Evolutionary conservation across 2,113 vertebrate genomes (phyloP).

Genomic region (Pyrgilauda ruficollis): DNA sequence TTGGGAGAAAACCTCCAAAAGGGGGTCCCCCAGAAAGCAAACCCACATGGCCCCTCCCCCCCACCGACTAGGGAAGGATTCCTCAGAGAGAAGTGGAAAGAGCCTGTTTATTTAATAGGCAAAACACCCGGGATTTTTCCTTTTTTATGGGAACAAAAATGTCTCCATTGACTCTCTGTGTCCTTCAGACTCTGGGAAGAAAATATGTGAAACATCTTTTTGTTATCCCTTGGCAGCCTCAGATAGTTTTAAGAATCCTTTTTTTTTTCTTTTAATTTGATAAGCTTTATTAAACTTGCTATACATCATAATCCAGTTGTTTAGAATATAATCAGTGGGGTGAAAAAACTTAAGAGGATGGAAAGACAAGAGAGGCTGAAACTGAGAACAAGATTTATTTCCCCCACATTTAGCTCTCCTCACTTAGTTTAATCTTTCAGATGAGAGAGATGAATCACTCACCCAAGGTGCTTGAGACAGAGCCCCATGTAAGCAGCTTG

Average conservation of each 20-base stretch:
- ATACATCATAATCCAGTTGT: background rate
- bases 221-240: background rate
- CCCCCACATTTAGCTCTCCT: background rate
- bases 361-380: background rate
- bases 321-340: background rate
- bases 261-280: background rate
- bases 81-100: no score
- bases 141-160: background rate
- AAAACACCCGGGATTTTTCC: background rate
- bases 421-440: background rate
- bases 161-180: background rate
- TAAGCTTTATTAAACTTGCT: background rate
- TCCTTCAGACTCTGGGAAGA: background rate
- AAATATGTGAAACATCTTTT: background rate
- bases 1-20: no score
- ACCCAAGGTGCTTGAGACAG: background rate
- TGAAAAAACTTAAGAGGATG: background rate
- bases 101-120: no score
- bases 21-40: no score
- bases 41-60: no score
- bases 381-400: background rate
- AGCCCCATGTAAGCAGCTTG: background rate
- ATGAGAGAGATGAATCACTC: background rate
- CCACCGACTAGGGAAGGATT: no score
- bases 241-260: background rate